Percentiles rank a stretch among this genome's conserved stretches.
Evolutionary conservation across 2,797 vertebrate genomes (phyloP).

Genomic region (Trematomus bernacchii): DNA sequence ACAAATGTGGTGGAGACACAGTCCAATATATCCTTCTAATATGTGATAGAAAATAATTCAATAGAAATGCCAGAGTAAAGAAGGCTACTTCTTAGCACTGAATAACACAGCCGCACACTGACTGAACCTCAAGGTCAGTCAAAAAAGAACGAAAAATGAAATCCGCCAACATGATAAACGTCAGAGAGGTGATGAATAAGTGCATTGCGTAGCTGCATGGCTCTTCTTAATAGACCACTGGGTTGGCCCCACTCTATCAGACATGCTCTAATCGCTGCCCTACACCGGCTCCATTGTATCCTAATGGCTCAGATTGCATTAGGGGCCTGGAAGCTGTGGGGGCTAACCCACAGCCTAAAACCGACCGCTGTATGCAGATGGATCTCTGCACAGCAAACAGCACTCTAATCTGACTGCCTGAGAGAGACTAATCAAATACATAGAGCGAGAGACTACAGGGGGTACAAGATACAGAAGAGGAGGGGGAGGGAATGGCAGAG

Average conservation of each 20-base stretch:
- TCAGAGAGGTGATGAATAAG: slow-evolving; percentile 60
- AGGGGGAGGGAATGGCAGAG: slow-evolving; percentile 30
- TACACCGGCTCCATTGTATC: slow-evolving; percentile 55
- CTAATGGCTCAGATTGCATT: slow-evolving; percentile 76
- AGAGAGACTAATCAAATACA: slow-evolving; percentile 75
- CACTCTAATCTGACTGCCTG: slow-evolving; percentile 60
- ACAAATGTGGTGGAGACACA: neutral
- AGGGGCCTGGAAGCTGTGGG: slow-evolving; percentile 45
- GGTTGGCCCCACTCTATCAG: slow-evolving; percentile 54
- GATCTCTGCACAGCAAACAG: slow-evolving; percentile 59
- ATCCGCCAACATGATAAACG: slow-evolving; percentile 41
- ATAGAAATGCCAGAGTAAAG: neutral
- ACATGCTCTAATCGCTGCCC: slow-evolving; percentile 62
- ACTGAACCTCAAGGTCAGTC: slow-evolving; percentile 1
- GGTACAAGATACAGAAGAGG: slow-evolving; percentile 49
- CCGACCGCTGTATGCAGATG: slow-evolving; percentile 65
- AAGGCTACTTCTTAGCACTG: neutral
- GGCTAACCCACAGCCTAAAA: slow-evolving; percentile 51
- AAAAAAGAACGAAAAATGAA: slow-evolving; percentile 14
- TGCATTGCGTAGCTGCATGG: slow-evolving; percentile 39
- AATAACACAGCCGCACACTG: neutral
- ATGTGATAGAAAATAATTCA: neutral
- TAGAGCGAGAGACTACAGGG: slow-evolving; percentile 55
- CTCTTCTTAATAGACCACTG: slow-evolving; percentile 57
- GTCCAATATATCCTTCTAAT: neutral